Evolutionary conservation across 2,113 vertebrate genomes (phyloP).

Genomic region (Uria aalge): DNA sequence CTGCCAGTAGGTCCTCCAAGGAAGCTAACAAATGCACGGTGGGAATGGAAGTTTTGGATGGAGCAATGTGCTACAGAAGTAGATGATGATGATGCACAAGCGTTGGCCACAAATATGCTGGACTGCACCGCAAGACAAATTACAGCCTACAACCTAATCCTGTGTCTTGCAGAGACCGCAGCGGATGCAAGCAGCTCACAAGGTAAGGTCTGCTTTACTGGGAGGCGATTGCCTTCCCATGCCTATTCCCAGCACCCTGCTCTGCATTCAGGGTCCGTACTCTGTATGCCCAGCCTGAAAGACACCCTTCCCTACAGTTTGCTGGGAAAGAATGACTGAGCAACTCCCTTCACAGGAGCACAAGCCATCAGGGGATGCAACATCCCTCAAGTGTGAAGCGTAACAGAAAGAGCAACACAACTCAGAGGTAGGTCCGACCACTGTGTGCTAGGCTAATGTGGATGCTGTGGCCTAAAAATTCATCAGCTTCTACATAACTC

Average conservation of each 20-base stretch:
- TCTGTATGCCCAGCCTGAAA: neutral
- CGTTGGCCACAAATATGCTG: neutral
- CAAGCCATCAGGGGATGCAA: neutral
- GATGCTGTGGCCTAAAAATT: neutral
- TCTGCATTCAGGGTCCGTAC: neutral
- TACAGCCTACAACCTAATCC: neutral
- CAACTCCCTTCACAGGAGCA: neutral
- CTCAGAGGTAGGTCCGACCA: neutral
- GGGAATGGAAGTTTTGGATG: neutral
- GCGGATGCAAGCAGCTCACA: neutral
- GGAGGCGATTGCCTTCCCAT: neutral
- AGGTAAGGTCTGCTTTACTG: neutral
- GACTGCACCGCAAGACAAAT: neutral
- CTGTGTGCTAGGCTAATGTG: neutral
- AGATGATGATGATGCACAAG: neutral
- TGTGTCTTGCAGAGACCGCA: fast-evolving
- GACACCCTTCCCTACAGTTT: neutral
- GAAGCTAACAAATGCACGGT: neutral
- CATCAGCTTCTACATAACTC: neutral
- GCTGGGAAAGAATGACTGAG: neutral
- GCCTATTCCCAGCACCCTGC: neutral
- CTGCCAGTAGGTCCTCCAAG: neutral
- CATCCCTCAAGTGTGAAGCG: neutral
- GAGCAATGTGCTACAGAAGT: neutral
- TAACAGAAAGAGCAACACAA: neutral